Evolutionary conservation across 2,888 invertebrate species (phyloP).

Genomic region (Peribatodes rhomboidaria): DNA sequence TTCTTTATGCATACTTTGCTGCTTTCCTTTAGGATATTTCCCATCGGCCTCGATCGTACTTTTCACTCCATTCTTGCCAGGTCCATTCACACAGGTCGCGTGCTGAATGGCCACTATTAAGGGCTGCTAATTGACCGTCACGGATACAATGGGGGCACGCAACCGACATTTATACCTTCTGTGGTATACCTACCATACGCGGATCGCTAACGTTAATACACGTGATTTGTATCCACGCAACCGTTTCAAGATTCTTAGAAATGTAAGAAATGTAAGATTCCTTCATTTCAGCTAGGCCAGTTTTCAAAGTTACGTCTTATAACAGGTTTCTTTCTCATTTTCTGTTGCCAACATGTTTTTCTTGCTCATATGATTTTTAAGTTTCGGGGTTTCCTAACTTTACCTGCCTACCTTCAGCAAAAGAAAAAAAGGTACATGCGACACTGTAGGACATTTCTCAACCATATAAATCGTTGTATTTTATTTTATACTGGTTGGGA

Average conservation of each 20-base stretch:
- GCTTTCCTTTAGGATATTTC: too few species aligned
- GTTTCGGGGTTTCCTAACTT: too few species aligned
- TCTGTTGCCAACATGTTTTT: not conserved
- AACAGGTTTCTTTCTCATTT: constrained; percentile 1
- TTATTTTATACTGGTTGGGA: too few species aligned
- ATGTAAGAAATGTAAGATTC: not conserved
- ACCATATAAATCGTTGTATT: too few species aligned
- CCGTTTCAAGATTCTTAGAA: constrained; percentile 10
- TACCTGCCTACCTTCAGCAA: too few species aligned
- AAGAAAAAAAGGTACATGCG: too few species aligned
- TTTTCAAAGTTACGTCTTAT: not conserved
- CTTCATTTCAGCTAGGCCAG: not conserved
- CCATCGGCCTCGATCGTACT: not conserved
- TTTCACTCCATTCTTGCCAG: constrained; percentile 32
- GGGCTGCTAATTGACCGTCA: constrained; percentile 77
- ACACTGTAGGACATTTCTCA: too few species aligned
- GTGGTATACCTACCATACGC: constrained; percentile 41
- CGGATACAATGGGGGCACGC: constrained; percentile 69
- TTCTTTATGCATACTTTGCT: too few species aligned
- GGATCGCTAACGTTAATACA: constrained; percentile 50
- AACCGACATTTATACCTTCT: constrained; percentile 42
- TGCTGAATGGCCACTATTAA: constrained; percentile 73
- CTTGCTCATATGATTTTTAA: too few species aligned
- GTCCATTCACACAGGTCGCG: constrained; percentile 73
- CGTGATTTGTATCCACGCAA: constrained; percentile 42